Percentiles rank a stretch among this genome's conserved stretches.
Evolutionary conservation across 1,140 invertebrate genomes (phyloP).

Genomic region (Cotesia chilonis): DNA sequence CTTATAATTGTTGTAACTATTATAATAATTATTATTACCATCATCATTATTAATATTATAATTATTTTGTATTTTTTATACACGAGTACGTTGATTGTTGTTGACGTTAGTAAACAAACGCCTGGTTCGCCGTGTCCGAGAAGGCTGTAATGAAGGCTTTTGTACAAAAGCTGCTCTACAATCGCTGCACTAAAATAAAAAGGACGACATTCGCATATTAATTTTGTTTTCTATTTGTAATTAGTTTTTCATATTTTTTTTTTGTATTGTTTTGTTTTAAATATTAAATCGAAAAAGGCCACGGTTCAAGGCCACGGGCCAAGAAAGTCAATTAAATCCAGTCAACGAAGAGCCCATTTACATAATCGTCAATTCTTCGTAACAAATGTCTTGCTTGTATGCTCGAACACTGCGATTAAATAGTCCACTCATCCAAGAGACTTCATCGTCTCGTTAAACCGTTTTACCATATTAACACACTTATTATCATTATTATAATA

Average conservation of each 20-base stretch:
- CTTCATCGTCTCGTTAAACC: background rate
- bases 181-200: conserved; percentile 37
- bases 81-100: no score
- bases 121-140: no score
- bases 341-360: conserved; percentile 45
- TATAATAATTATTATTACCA: background rate
- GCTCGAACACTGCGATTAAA: conserved; percentile 38
- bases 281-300: conserved; percentile 61
- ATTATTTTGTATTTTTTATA: no score
- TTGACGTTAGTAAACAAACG: no score
- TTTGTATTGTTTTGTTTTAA: conserved; percentile 40
- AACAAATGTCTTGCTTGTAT: conserved; percentile 46
- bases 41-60: no score
- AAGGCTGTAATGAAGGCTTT: background rate
- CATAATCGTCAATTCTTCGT: conserved; percentile 43
- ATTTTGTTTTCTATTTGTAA: conserved; percentile 44
- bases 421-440: background rate
- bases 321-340: conserved; percentile 55
- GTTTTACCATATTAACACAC: background rate
- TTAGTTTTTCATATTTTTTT: conserved; percentile 38
- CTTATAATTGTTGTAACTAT: background rate
- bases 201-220: conserved; percentile 35
- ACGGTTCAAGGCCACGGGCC: conserved; percentile 62
- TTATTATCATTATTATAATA: conserved; percentile 35
- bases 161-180: conserved; percentile 11